Percentiles rank a stretch among this genome's conserved stretches.
phyloP scores from a whole-genome alignment of 2,888 invertebrate genomes.

The Himalopsyche tibetana region DNA sequence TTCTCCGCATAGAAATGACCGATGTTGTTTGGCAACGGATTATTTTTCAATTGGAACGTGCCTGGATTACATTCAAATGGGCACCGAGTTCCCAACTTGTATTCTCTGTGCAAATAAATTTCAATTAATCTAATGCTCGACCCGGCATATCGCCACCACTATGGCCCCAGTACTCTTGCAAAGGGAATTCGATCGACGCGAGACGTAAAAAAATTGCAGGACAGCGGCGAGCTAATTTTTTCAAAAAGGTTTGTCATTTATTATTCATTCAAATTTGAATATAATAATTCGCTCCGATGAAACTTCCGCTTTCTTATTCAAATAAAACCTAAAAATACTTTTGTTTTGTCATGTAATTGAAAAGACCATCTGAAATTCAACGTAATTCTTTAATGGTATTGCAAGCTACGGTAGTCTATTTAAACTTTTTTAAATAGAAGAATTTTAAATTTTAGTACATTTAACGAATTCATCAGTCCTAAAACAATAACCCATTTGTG shows the following conservation, averaged over 20 bases:
- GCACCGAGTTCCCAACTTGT: slow-evolving; percentile 49
- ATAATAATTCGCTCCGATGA: slow-evolving; percentile 20
- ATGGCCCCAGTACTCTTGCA: slow-evolving; percentile 5
- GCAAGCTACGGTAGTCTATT: no score
- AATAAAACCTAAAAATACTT: neutral
- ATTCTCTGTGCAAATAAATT: slow-evolving; percentile 64
- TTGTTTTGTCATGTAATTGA: slow-evolving; percentile 11
- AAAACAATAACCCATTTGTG: no score
- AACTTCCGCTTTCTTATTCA: slow-evolving; percentile 19
- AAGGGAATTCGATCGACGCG: slow-evolving; percentile 16
- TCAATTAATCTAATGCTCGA: slow-evolving; percentile 64
- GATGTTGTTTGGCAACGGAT: slow-evolving; percentile 63
- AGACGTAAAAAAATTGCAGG: neutral
- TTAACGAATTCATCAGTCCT: no score
- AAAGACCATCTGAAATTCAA: neutral
- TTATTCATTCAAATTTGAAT: slow-evolving; percentile 29
- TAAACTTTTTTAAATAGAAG: no score
- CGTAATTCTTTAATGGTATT: neutral
- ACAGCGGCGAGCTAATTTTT: neutral
- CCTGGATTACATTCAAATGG: slow-evolving; percentile 63
- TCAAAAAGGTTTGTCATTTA: slow-evolving; percentile 24
- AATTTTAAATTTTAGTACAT: no score
- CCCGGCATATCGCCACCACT: slow-evolving; percentile 23
- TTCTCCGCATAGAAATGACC: slow-evolving; percentile 55
- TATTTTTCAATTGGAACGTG: slow-evolving; percentile 66